Evolutionary conservation across 2,888 invertebrate species (phyloP), one percentile per base, ranked within the genome.

Genomic region (Ypsolopha sequella): DNA sequence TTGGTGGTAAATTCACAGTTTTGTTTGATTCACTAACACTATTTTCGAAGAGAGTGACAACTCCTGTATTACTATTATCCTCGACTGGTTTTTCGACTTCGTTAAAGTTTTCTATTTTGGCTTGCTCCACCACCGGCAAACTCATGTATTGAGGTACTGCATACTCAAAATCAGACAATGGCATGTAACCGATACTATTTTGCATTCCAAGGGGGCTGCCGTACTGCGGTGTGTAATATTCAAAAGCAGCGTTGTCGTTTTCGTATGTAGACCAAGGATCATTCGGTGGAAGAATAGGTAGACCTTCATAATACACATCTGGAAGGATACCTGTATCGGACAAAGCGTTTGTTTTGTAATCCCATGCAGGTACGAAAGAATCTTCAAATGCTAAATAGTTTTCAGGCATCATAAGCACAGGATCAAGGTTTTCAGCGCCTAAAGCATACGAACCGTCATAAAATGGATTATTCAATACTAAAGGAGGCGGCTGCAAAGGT

Each of bases 381-480:
- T 87, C 86, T 71, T 88, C 87, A 60, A 87, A 85, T n/a, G 85
- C 82, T 61, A 87, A 68, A 64, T 87, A 87, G 62, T 79, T 85
- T 60, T 87, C 87, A 46, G 87, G 87, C 58, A 87, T 60, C 52
- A 79, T 66, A n/a, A 85, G 70, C 64, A 80, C 70, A 55, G 72
- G 73, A 62, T 71, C 77, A 49, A 78, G 56, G 55, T 78, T 74
- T 36, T 65, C 62, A 24, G 75, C 59, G 60, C 76, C 71, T 52
- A 76, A 63, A 34, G 85, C 80, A 56, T 76, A 80, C 35, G 86
- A 74, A 48, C 78, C 80, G 56, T 86, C 82, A 58, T 87, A 87
- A 66, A 87, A 88, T 9, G 87, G 87, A 60, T 88, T 88, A 58
- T 88, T 87, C 50, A 88, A 71, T 52, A 88, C 81, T 51, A 86